A percentile compares a stretch with the other conserved stretches of the same genome.
Evolutionary conservation across 1,140 invertebrate genomes (phyloP).

Genomic region (Trichonephila clavipes): DNA sequence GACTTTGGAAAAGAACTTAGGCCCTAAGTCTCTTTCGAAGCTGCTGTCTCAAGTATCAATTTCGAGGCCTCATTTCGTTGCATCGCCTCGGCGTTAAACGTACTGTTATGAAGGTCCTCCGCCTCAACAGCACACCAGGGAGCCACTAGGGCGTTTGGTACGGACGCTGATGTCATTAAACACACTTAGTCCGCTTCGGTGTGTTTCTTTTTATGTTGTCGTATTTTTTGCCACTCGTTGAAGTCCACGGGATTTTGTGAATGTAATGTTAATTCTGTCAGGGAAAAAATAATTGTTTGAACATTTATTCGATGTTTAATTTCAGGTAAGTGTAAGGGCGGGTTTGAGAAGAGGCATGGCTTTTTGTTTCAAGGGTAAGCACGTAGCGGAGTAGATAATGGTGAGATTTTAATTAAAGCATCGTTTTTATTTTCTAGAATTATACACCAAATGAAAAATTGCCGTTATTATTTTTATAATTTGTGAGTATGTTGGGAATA

Average conservation of each 20-base stretch:
- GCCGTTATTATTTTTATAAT: neutral
- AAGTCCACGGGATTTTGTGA: neutral
- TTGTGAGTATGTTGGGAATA: neutral
- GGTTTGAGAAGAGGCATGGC: neutral
- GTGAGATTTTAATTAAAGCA: neutral
- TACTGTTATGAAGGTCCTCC: constrained; percentile 52
- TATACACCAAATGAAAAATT: neutral
- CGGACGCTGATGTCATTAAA: constrained; percentile 33
- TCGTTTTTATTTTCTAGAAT: neutral
- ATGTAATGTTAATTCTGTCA: constrained; percentile 24
- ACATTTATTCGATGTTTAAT: constrained; percentile 28
- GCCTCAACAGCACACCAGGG: constrained; percentile 40
- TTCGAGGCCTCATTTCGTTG: constrained; percentile 32
- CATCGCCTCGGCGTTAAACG: constrained; percentile 10
- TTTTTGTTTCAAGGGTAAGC: neutral
- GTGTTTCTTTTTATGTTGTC: neutral
- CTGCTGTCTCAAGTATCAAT: constrained; percentile 48
- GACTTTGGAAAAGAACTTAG: neutral
- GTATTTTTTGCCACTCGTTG: constrained; percentile 13
- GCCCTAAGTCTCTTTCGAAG: constrained; percentile 1
- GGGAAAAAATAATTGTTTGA: neutral
- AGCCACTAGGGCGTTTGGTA: constrained; percentile 50
- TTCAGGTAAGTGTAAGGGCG: constrained; percentile 26
- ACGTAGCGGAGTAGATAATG: neutral
- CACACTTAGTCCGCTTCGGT: neutral